Conservation (phyloP, 1,140 invertebrate genomes). For the Drosophila equinoxialis region DNA sequence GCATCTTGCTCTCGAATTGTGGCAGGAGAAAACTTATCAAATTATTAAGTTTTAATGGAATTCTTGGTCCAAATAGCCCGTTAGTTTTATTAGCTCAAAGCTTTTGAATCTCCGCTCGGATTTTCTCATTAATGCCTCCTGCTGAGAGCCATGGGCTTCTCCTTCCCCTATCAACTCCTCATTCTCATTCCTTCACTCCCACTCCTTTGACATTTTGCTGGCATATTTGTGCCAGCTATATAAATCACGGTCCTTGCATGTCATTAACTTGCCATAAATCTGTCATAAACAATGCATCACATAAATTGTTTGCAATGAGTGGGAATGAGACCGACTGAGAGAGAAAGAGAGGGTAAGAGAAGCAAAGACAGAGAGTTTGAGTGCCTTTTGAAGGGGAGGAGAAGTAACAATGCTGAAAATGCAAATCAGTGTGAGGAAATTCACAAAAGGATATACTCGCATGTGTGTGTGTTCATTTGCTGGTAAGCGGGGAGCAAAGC, state of each 20-base stretch:
- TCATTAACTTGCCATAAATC: slow-evolving; percentile 76
- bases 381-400: background rate
- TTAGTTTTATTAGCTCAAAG: slow-evolving; percentile 4
- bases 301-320: slow-evolving; percentile 55
- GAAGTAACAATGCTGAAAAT: slow-evolving; percentile 68
- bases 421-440: slow-evolving; percentile 53
- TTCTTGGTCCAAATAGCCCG: slow-evolving; percentile 26
- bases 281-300: slow-evolving; percentile 79
- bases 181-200: background rate
- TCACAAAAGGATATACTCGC: slow-evolving; percentile 12
- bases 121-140: slow-evolving; percentile 57
- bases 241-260: slow-evolving; percentile 67
- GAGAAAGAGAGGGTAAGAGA: slow-evolving; percentile 19
- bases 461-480: background rate
- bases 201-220: slow-evolving; percentile 26
- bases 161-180: background rate
- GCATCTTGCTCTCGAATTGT: slow-evolving; percentile 17
- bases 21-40: slow-evolving; percentile 18
- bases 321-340: slow-evolving; percentile 10
- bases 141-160: background rate
- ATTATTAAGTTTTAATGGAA: slow-evolving; percentile 55
- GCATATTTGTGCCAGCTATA: slow-evolving; percentile 54
- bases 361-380: slow-evolving; percentile 26
- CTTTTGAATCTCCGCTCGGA: slow-evolving; percentile 17
- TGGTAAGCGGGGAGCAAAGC: too few relatives aligned